phyloP scores from a whole-genome alignment of 2,797 vertebrate genomes.

The Notolabrus celidotus region DNA sequence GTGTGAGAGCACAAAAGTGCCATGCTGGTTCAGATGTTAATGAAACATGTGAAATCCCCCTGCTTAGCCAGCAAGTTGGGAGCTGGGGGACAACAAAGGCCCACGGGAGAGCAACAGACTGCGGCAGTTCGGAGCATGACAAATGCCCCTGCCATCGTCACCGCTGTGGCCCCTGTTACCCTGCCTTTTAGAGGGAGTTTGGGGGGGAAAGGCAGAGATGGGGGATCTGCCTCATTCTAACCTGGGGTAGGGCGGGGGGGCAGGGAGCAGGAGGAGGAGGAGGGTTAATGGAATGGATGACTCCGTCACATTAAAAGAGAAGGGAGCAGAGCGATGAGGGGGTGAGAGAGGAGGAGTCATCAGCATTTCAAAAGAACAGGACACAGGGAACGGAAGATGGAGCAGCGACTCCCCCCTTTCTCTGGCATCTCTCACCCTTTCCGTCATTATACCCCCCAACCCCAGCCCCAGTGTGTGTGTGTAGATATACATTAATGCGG shows the following conservation, averaged over 20 bases:
- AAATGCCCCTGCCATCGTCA: constrained; percentile 84
- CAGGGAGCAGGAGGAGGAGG: constrained; percentile 58
- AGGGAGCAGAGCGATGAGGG: constrained; percentile 67
- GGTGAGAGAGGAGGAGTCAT: constrained; percentile 72
- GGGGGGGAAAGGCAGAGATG: constrained; percentile 30
- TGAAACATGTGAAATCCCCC: constrained; percentile 86
- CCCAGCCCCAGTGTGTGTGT: constrained; percentile 3
- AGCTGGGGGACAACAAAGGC: constrained; percentile 86
- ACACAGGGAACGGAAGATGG: constrained; percentile 61
- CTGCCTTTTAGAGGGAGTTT: constrained; percentile 56
- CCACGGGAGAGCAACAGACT: constrained; percentile 84
- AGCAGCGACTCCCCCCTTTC: constrained; percentile 39
- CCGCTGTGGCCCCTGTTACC: constrained; percentile 67
- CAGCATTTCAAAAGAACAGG: constrained; percentile 82
- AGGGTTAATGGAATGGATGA: constrained; percentile 83
- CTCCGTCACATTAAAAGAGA: constrained; percentile 75
- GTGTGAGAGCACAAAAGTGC: constrained; percentile 72
- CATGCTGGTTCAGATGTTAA: constrained; percentile 87
- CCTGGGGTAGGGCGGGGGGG: constrained; percentile 42
- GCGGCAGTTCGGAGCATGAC: constrained; percentile 84
- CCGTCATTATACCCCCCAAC: constrained; percentile 43
- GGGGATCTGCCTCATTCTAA: constrained; percentile 62
- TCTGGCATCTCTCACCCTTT: constrained; percentile 47
- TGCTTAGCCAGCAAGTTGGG: constrained; percentile 90
- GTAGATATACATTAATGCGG: constrained; percentile 4